Evolutionary conservation across 2,113 vertebrate species (phyloP), one percentile per base, ranked within the genome.

Genomic region (Odobenus rosmarus): DNA sequence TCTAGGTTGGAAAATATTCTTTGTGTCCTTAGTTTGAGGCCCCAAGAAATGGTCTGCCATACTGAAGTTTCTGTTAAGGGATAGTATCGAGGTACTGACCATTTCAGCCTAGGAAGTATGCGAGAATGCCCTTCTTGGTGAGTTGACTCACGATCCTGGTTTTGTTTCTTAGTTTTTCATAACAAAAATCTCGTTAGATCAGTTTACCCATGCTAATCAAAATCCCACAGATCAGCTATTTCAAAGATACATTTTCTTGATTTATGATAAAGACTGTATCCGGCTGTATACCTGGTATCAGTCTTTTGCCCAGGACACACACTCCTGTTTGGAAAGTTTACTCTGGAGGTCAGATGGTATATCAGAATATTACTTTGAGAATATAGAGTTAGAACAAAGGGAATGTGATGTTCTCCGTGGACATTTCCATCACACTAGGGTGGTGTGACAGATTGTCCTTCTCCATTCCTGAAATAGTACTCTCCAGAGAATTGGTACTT

Each of bases 1-100:
- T 90, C 61, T 81, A 24, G 80, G 64, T 39, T 88, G 42, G n/a
- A 89, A 98, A 93, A 95, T 36, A 16, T 74, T 14, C 18, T 94
- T 62, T 74, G 36, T 51, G 49, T 90, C 42, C 49, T 79, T 83
- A 83, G 31, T 57, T 2, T 19, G 92, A 71, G 33, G n/a, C 0
- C 18, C 3, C 13, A 36, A 88, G n/a, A 97, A 90, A 79, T 16
- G 76, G 57, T 95, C 8, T n/a, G 11, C 5, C 28, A 12, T 62
- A 31, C 13, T 76, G 61, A 42, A 79, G 12, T 77, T 97, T 88
- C 62, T 71, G 2, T 81, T 84, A 81, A n/a, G 36, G 5, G 28
- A 88, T 49, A 19, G 31, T 83, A 85, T 12, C 10, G 16, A 62
- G 23, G 21, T 36, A 67, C 4, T 61, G 7, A 11, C 16, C 8